Percentiles rank a stretch among this genome's conserved stretches.
phyloP scores from a whole-genome alignment of 1,140 invertebrate genomes.

The Drosophila pseudoobscura region DNA sequence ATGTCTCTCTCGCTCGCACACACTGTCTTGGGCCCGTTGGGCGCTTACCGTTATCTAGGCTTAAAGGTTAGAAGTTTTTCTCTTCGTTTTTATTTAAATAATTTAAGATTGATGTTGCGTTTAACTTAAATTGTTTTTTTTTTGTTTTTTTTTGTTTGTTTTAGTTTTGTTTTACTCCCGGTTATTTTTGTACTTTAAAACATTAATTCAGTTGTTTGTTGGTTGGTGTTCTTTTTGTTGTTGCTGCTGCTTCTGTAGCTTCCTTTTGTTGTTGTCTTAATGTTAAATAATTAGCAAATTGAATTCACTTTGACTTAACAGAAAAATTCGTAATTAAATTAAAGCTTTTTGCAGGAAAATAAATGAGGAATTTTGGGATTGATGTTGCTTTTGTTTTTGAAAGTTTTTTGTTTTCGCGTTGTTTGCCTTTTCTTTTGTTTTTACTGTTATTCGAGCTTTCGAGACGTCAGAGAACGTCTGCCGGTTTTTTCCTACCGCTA shows the following conservation, averaged over 20 bases:
- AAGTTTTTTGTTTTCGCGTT: conserved; percentile 24
- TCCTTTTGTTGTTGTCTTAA: conserved; percentile 65
- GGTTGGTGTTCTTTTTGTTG: conserved; percentile 68
- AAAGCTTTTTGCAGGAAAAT: conserved; percentile 77
- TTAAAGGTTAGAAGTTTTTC: conserved; percentile 52
- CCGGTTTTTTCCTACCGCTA: conserved; percentile 32
- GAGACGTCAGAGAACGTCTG: conserved; percentile 51
- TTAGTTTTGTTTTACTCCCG: conserved; percentile 80
- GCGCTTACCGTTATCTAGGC: conserved; percentile 35
- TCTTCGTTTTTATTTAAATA: conserved; percentile 62
- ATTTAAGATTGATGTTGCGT: conserved; percentile 80
- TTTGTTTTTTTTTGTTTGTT: conserved; percentile 68
- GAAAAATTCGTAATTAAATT: conserved; percentile 80
- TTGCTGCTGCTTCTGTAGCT: conserved; percentile 67
- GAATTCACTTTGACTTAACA: conserved; percentile 79
- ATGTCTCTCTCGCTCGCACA: conserved; percentile 17
- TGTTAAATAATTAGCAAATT: conserved; percentile 75
- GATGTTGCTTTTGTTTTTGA: conserved; percentile 42
- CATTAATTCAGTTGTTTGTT: conserved; percentile 81
- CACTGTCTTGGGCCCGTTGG: conserved; percentile 21
- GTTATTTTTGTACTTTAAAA: conserved; percentile 83
- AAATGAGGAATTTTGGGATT: conserved; percentile 79
- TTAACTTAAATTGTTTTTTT: conserved; percentile 75
- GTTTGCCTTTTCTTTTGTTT: conserved; percentile 22
- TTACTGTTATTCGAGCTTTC: conserved; percentile 62